Evolutionary conservation across 2,797 vertebrate species (phyloP).

Genomic region (Otolemur crassicaudatus): DNA sequence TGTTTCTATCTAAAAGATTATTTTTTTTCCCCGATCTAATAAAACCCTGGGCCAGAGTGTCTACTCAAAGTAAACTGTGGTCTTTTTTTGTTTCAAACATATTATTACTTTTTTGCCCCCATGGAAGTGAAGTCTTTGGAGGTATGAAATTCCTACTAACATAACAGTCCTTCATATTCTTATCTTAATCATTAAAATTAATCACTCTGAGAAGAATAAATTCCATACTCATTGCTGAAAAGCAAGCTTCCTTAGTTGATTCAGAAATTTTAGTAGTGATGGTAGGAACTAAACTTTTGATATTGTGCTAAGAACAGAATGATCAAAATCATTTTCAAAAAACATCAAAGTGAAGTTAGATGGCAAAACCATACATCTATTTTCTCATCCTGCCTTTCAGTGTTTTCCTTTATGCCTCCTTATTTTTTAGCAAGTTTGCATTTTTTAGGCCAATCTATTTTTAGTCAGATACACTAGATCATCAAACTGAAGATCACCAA

Average conservation of each 20-base stretch:
- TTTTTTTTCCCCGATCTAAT: neutral
- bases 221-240: neutral
- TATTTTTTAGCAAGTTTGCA: neutral
- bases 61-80: neutral
- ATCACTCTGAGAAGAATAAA: constrained; percentile 23
- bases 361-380: neutral
- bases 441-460: neutral
- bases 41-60: neutral
- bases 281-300: constrained; percentile 6
- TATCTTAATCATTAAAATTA: constrained; percentile 43
- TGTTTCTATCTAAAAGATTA: neutral
- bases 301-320: constrained; percentile 35
- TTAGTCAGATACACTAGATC: constrained; percentile 12
- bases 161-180: neutral
- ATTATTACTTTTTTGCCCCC: constrained; percentile 11
- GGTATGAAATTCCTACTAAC: constrained; percentile 23
- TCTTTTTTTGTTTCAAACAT: constrained; percentile 5
- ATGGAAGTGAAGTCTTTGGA: constrained; percentile 26
- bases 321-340: neutral
- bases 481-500: constrained; percentile 29
- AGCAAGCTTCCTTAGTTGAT: neutral
- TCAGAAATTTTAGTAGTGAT: constrained; percentile 43
- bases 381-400: constrained; percentile 6
- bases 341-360: neutral
- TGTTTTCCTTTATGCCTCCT: constrained; percentile 3